These are phyloP conservation scores for Danio jaintianensis DNA, from an alignment of 2,797 vertebrate genomes.

Conservation along the genomic window DNA sequence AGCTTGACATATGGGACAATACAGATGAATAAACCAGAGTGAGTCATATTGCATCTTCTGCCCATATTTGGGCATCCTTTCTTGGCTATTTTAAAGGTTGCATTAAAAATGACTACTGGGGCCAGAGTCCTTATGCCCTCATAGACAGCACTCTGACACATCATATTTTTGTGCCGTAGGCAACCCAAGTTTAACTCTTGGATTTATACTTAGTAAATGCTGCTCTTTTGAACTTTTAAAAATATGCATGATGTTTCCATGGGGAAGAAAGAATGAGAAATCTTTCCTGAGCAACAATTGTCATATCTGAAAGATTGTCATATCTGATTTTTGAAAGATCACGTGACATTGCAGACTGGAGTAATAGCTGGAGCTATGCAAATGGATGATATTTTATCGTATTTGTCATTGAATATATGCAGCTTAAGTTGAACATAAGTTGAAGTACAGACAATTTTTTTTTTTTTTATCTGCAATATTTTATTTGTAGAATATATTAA, in stretches of 20 bases:
- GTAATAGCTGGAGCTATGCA: too few relatives aligned
- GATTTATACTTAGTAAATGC: background rate
- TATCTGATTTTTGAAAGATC: background rate
- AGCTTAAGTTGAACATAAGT: too few relatives aligned
- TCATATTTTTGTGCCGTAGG: slow-evolving; percentile 4
- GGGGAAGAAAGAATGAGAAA: background rate
- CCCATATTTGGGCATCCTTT: background rate
- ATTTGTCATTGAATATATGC: too few relatives aligned
- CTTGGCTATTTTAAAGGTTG: slow-evolving; percentile 8
- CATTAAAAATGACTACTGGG: background rate
- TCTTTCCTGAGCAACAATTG: background rate
- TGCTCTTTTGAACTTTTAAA: background rate
- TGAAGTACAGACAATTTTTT: too few relatives aligned
- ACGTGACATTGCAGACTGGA: too few relatives aligned
- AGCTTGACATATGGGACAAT: slow-evolving; percentile 11
- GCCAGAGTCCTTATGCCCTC: background rate
- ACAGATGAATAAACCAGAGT: background rate
- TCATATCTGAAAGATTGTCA: background rate
- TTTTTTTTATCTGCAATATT: too few relatives aligned
- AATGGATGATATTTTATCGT: too few relatives aligned
- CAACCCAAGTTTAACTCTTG: background rate
- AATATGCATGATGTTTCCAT: too few relatives aligned
- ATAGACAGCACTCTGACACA: background rate
- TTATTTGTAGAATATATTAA: too few relatives aligned
- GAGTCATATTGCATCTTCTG: slow-evolving; percentile 5